phyloP scores from a whole-genome alignment of 2,113 vertebrate genomes.

The Hystrix cristata region DNA sequence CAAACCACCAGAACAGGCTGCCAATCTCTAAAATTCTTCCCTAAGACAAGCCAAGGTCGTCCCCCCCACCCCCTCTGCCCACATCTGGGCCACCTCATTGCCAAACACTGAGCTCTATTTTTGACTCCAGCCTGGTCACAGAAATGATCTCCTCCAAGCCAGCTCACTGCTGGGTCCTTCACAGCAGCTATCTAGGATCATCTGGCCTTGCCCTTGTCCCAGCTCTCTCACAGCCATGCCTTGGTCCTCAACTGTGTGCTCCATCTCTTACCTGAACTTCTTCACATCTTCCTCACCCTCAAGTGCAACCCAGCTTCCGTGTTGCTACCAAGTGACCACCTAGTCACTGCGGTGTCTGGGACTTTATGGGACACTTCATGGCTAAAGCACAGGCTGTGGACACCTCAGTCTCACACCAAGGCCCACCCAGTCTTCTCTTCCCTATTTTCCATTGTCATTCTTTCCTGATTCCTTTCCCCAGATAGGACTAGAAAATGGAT shows the following conservation, averaged over 20 bases:
- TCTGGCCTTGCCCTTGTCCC: not conserved
- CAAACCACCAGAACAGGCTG: no score
- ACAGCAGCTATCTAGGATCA: rapidly evolving
- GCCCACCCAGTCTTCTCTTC: not conserved
- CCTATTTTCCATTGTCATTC: not conserved
- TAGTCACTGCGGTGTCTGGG: not conserved
- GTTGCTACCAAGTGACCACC: not conserved
- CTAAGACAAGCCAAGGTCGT: not conserved
- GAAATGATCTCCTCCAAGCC: not conserved
- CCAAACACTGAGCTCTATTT: not conserved
- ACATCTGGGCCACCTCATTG: not conserved
- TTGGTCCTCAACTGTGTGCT: not conserved
- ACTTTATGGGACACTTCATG: not conserved
- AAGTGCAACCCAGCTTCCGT: not conserved
- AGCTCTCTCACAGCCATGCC: not conserved
- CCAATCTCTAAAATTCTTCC: not conserved
- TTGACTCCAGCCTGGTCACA: not conserved
- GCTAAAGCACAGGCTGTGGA: not conserved
- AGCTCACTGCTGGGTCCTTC: not conserved
- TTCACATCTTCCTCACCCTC: not conserved
- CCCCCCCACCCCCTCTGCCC: not conserved
- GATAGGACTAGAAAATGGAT: not conserved
- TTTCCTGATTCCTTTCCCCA: not conserved
- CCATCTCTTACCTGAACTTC: not conserved
- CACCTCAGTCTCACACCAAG: not conserved